Evolutionary conservation across 1,140 invertebrate genomes (phyloP), one percentile per base, ranked within the genome.

Genomic region (Heliconius melpomene): DNA sequence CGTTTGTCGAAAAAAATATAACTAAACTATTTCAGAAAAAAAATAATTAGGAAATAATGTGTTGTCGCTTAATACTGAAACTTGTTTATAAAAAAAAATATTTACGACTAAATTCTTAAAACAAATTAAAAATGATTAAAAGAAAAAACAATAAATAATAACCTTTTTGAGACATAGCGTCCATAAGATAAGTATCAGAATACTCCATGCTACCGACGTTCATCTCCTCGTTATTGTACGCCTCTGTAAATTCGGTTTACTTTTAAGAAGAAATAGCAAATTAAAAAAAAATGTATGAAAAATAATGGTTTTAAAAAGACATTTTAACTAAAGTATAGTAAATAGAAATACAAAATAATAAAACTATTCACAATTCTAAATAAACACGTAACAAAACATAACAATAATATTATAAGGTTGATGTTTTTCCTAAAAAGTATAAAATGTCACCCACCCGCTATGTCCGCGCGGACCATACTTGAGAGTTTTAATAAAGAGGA

Each of bases 151-250:
- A 40, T 36, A 23, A 71, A 75, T 9, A 71, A 71, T 57, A 50
- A 79, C 78, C 78, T 75, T 76, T 80, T 78, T 76, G 36, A n/a
- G 72, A 77, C 40, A 80, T 73, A 9, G 36, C 75, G 40, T 82
- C 77, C 74, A 79, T 29, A 20, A 78, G 52, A 29, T 70, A 70
- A 16, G 70, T 76, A 52, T 75, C 79, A 32, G 77, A 82, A n/a
- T 50, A 74, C 20, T 79, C 77, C 2, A 26, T 40, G 18, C 70
- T 74, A 71, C 52, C 40, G 20, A 36, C 40, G 46, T 73, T 82
- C 38, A 32, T 20, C n/a, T 57, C 23, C 18, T 79, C 73, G 16
- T 73, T 77, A 66, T 71, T 26, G 72, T 74, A 79, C 20, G 77
- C 77, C 26, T 76, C 78, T 82, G 74, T 72, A 74, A 72, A 75